These are phyloP conservation scores for Lethenteron camtschaticum DNA, from an alignment of 2,113 vertebrate species.

Conservation along the genomic window DNA sequence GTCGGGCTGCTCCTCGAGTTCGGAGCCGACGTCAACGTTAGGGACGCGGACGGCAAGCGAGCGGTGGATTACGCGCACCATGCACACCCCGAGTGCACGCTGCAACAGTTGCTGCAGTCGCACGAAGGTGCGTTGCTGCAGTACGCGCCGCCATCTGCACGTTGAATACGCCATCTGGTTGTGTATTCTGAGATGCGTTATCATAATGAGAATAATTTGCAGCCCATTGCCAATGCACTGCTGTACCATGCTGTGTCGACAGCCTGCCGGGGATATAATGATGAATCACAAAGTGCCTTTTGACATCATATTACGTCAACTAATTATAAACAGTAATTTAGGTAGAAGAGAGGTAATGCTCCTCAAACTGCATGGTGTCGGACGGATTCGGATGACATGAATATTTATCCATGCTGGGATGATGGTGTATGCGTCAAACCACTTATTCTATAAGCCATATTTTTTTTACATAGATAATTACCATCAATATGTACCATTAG, in stretches of 20 bases:
- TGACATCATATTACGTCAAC: neutral
- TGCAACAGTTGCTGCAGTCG: conserved; percentile 49
- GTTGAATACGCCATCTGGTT: too few species aligned
- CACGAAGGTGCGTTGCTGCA: conserved; percentile 39
- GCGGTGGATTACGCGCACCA: conserved; percentile 51
- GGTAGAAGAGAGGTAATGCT: too few species aligned
- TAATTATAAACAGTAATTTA: too few species aligned
- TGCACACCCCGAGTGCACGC: conserved; percentile 24
- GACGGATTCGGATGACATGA: too few species aligned
- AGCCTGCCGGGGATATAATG: neutral
- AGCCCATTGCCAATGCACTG: neutral
- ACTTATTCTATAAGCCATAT: too few species aligned
- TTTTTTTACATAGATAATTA: too few species aligned
- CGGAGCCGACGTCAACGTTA: conserved; percentile 62
- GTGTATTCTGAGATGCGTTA: neutral
- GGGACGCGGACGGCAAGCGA: conserved; percentile 48
- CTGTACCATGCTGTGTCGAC: neutral
- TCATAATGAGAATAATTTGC: neutral
- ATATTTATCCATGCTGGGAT: too few species aligned
- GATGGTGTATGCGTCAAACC: too few species aligned
- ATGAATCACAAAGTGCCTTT: neutral
- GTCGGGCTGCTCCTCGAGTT: conserved; percentile 64
- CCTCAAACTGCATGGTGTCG: too few species aligned
- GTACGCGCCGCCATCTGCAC: neutral
- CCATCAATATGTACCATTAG: too few species aligned